Evolutionary conservation across 2,888 invertebrate species (phyloP).

Genomic region (Autographa gamma): DNA sequence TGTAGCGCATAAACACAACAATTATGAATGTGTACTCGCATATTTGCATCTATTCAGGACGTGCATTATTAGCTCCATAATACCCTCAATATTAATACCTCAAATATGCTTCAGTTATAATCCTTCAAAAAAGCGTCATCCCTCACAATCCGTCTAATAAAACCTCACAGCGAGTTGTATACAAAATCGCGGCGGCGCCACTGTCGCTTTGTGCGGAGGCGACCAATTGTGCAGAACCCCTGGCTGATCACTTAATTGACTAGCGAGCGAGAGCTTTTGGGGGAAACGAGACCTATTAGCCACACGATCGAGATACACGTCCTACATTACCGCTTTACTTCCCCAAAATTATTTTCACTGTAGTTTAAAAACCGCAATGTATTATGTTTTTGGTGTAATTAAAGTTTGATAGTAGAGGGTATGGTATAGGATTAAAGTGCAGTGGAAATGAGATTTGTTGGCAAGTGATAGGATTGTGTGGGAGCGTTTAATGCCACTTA

Average conservation of each 20-base stretch:
- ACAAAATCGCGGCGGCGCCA: constrained; percentile 75
- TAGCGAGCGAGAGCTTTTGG: constrained; percentile 81
- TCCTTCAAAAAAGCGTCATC: constrained; percentile 74
- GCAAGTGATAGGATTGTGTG: constrained; percentile 83
- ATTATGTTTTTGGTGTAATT: constrained; percentile 33
- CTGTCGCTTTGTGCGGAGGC: constrained; percentile 84
- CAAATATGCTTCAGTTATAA: constrained; percentile 65
- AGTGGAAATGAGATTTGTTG: constrained; percentile 85
- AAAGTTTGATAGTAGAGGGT: constrained; percentile 32
- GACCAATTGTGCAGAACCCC: constrained; percentile 87
- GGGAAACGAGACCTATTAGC: constrained; percentile 60
- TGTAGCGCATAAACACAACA: constrained; percentile 42
- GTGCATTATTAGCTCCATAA: constrained; percentile 52
- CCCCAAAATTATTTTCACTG: neutral
- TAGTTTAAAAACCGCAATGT: constrained; percentile 52
- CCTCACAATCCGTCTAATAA: constrained; percentile 79
- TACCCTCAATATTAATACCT: constrained; percentile 58
- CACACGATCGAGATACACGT: constrained; percentile 23
- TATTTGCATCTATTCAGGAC: constrained; percentile 53
- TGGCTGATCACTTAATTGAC: constrained; percentile 88
- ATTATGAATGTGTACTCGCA: constrained; percentile 43
- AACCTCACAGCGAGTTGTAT: constrained; percentile 71
- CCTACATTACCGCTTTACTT: constrained; percentile 62
- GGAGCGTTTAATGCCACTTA: constrained; percentile 81
- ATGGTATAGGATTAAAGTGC: constrained; percentile 79